phyloP scores from a whole-genome alignment of 2,888 invertebrate genomes.

The Oligia latruncula region DNA sequence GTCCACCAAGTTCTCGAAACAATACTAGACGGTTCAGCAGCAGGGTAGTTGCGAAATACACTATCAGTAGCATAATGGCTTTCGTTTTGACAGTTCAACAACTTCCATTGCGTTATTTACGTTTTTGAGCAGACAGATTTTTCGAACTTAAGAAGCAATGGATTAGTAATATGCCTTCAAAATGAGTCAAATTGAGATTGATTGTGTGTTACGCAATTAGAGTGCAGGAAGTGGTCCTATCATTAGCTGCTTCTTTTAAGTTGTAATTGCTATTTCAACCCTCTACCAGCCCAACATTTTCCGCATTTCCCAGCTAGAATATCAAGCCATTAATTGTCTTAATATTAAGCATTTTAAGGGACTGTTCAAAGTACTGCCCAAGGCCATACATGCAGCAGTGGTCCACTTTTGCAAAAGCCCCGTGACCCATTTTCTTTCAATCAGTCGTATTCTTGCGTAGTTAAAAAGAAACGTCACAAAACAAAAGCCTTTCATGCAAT shows the following conservation, averaged over 20 bases:
- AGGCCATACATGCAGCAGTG: no score
- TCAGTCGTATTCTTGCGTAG: background rate
- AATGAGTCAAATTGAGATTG: no score
- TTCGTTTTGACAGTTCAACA: no score
- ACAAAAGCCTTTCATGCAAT: no score
- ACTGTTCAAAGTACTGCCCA: background rate
- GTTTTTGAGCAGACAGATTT: no score
- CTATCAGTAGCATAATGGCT: no score
- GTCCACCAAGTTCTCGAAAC: background rate
- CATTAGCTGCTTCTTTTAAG: background rate
- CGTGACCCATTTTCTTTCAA: constrained; percentile 6
- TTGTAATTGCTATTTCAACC: background rate
- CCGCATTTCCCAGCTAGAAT: background rate
- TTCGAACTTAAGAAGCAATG: no score
- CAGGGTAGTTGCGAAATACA: no score
- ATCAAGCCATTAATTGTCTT: no score
- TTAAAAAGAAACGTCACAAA: background rate
- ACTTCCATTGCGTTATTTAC: no score
- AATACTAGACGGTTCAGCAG: background rate
- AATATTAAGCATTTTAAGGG: background rate
- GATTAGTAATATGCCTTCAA: no score
- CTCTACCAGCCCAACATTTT: background rate
- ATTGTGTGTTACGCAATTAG: no score
- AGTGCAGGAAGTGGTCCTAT: background rate
- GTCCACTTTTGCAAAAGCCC: background rate